A percentile compares a stretch with the other conserved stretches of the same genome.
These are phyloP conservation scores for Drosophila fungiperda DNA, from an alignment of 2,888 invertebrate species.

Conservation along the genomic window DNA sequence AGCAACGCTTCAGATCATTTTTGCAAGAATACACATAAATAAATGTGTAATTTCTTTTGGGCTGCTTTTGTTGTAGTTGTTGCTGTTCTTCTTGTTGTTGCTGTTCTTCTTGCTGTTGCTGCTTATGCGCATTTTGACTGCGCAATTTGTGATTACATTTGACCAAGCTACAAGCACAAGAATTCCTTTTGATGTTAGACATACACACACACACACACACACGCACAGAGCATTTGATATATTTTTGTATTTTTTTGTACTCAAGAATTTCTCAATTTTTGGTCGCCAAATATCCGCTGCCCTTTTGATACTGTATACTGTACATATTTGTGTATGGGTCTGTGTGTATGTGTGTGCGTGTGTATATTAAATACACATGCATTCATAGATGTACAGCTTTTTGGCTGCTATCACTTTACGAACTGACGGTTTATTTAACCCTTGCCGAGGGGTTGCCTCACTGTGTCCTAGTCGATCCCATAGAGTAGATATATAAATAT, in stretches of 20 bases:
- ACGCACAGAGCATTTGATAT: conserved; percentile 9
- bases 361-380: not conserved
- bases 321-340: not conserved
- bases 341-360: not conserved
- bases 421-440: no score
- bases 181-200: conserved; percentile 57
- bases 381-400: no score
- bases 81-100: conserved; percentile 1
- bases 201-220: not conserved
- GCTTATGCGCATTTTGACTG: conserved; percentile 49
- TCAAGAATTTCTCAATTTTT: conserved; percentile 40
- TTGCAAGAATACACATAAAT: conserved; percentile 48
- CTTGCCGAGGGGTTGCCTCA: no score
- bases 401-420: no score
- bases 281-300: conserved; percentile 38
- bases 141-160: conserved; percentile 49
- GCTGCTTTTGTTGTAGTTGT: conserved; percentile 25
- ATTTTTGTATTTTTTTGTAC: conserved; percentile 20
- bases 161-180: conserved; percentile 38
- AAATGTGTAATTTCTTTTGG: conserved; percentile 26
- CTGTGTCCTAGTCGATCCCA: no score
- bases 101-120: conserved; percentile 9
- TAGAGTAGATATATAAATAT: no score
- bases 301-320: conserved; percentile 35
- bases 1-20: conserved; percentile 40